These are phyloP conservation scores for Archips xylosteana DNA, from an alignment of 2,888 invertebrate species.

Conservation along the genomic window DNA sequence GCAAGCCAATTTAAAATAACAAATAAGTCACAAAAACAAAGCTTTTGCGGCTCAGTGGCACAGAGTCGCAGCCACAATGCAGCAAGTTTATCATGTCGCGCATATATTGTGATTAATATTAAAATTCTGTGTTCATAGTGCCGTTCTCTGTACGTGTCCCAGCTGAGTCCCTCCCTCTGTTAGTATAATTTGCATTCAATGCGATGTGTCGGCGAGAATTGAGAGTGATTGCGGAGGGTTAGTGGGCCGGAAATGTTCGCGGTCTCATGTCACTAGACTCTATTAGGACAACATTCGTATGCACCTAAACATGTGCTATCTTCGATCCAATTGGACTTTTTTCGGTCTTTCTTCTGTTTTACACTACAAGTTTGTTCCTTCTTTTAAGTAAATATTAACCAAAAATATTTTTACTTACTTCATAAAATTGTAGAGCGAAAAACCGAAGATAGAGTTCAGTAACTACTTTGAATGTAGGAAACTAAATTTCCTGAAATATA, in stretches of 20 bases:
- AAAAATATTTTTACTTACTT: background rate
- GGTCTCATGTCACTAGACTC: slow-evolving; percentile 23
- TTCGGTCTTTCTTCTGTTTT: background rate
- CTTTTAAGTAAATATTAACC: too few species aligned
- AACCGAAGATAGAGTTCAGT: background rate
- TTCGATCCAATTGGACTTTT: background rate
- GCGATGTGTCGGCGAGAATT: slow-evolving; percentile 48
- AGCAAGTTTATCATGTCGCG: slow-evolving; percentile 34
- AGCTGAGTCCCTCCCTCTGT: slow-evolving; percentile 26
- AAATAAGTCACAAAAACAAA: slow-evolving; percentile 5
- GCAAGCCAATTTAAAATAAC: slow-evolving; percentile 23
- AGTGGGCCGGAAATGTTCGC: slow-evolving; percentile 39
- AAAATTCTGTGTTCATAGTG: slow-evolving; percentile 45
- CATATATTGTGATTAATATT: slow-evolving; percentile 45
- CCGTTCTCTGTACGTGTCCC: slow-evolving; percentile 39
- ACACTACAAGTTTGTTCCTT: too few species aligned
- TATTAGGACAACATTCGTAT: slow-evolving; percentile 26
- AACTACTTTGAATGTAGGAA: background rate
- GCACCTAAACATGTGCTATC: slow-evolving; percentile 19
- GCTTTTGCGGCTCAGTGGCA: slow-evolving; percentile 27
- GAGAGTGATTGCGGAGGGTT: slow-evolving; percentile 45
- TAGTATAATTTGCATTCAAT: slow-evolving; percentile 61
- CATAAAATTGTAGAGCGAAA: background rate
- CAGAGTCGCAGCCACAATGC: background rate
- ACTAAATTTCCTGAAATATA: background rate